Conservation (phyloP, 2,113 vertebrate genomes). For the Salvelinus sp. region DNA sequence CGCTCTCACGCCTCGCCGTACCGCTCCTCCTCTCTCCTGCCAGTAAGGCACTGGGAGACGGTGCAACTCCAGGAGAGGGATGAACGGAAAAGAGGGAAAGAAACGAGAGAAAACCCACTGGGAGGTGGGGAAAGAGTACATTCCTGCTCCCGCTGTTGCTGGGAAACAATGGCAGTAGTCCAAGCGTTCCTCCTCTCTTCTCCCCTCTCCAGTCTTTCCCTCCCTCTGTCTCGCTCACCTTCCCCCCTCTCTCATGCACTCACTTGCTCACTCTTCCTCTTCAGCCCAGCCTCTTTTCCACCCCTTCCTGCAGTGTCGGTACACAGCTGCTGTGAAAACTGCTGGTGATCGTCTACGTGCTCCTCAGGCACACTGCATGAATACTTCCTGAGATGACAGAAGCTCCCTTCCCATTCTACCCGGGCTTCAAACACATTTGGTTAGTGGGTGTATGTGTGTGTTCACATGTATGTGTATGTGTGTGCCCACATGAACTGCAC, state of each 20-base stretch:
- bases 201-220: constrained; percentile 19
- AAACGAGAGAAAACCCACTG: constrained; percentile 32
- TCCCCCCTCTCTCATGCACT: constrained; percentile 31
- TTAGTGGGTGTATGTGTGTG: constrained; percentile 36
- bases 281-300: constrained; percentile 45
- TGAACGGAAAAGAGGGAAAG: constrained; percentile 35
- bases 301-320: constrained; percentile 47
- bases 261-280: constrained; percentile 28
- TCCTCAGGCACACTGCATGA: constrained; percentile 50
- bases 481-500: background rate
- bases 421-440: constrained; percentile 62
- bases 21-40: constrained; percentile 12
- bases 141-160: constrained; percentile 61
- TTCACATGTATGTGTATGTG: constrained; percentile 9
- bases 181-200: constrained; percentile 40
- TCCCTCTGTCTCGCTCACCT: constrained; percentile 36
- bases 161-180: constrained; percentile 65
- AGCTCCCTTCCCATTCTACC: constrained; percentile 40
- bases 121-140: constrained; percentile 36
- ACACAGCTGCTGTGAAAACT: constrained; percentile 54
- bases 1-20: background rate
- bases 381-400: constrained; percentile 66
- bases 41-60: constrained; percentile 19
- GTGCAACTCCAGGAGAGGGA: constrained; percentile 37
- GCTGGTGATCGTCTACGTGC: constrained; percentile 33